Evolutionary conservation across 2,888 invertebrate species (phyloP), one percentile per base, ranked within the genome.

Genomic region (Ornithoptera priamus): DNA sequence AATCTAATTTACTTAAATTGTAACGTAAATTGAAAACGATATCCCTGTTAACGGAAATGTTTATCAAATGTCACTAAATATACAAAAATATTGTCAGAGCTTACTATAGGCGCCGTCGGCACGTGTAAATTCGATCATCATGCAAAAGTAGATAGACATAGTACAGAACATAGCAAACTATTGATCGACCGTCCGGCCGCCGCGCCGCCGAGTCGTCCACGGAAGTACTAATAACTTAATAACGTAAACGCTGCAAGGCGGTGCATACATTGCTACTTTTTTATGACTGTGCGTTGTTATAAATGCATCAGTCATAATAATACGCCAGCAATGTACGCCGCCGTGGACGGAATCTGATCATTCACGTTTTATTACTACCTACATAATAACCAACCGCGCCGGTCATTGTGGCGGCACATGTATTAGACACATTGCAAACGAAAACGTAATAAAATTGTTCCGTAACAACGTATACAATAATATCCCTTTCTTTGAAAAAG

Each of bases 161-260:
- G 46, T 74, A 67, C 67, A 68, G 73, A 75, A 69, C 72, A 75
- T 73, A 72, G 73, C 72, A 76, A 76, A 77, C 74, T 81, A 82
- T 82, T 78, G 82, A 82, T 82, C 81, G 80, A 64, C 73, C 71
- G 65, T 71, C 71, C 69, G 73, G 67, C 72, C 67, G 70, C 69
- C 72, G 65, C 63, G 68, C 69, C 62, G 68, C 62, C 58, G 53
- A 22, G 64, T 68, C 60, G 59, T 60, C 67, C 61, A 61, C 67
- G 70, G 67, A 67, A 70, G 70, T 67, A 67, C 60, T 70, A 60
- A 58, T 67, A 67, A 46, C 67, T 67, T 61, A 70, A 67, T 58
- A 62, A 66, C 62, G 67, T 67, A 30, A 64, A 61, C 58, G 24
- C n/a, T 50, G 39, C 53, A 1, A 1, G n/a, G 15, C 18, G 63